Evolutionary conservation across 1,140 invertebrate species (phyloP), one percentile per base, ranked within the genome.

Genomic region (Platorchestia sp.): DNA sequence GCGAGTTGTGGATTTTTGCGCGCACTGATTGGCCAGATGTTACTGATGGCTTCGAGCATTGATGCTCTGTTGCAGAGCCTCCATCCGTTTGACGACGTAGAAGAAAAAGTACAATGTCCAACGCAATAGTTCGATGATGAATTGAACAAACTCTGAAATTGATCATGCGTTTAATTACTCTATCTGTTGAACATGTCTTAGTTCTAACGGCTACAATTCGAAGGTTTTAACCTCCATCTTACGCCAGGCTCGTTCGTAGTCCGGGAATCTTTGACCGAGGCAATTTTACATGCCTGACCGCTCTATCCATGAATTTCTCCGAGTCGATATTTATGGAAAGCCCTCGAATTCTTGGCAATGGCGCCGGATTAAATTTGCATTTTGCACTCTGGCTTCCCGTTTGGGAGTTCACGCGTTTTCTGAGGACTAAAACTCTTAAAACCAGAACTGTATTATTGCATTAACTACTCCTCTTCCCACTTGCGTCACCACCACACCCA

Each of bases 311-410:
- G 91, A 45, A 45, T 45, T 45, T n/a, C 40, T 40, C 45, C 22
- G 43, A 45, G 43, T 47, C 91, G 45, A 45, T 93, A 93, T 93
- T 47, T 93, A 93, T 47, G 91, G 45, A 93, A 47, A 93, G 45
- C 91, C 40, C 43, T 89, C 14, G 91, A 93, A 45, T 93, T 45
- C 45, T 44, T 45, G 40, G 91, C 45, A 45, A 45, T 93, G 44
- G 91, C 44, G 43, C 91, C 7, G 45, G 91, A 93, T 93, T 93
- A 93, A 93, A 93, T 93, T 93, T 93, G 91, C 91, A 93, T 93
- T 93, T 93, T 93, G 44, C 44, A 45, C 87, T 36, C 27, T 75
- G 59, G 27, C 59, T 75, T 36, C 36, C 27, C 7, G 59, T 75
- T 75, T 36, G 59, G 27, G 36, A 75, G 14, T 75, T 36, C 59